Percentiles rank a stretch among this genome's conserved stretches.
These are phyloP conservation scores for Heliconius hermathena DNA, from an alignment of 1,140 invertebrate species.

Conservation along the genomic window DNA sequence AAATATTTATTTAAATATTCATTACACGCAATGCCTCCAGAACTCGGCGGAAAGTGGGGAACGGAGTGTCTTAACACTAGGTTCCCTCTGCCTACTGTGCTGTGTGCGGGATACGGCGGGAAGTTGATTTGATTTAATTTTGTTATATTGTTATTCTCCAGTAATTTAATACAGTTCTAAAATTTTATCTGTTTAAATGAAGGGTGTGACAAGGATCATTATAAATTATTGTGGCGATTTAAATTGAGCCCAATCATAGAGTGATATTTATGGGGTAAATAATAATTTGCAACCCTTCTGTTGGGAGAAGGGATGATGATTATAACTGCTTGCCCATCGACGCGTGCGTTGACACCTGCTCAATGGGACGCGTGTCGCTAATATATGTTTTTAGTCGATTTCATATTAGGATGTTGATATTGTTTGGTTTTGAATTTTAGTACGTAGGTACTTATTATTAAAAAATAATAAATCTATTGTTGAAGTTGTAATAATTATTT, in stretches of 20 bases:
- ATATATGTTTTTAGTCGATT: conserved; percentile 27
- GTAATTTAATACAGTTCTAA: neutral
- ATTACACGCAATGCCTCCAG: too few species aligned
- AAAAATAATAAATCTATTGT: neutral
- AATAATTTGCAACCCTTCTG: conserved; percentile 77
- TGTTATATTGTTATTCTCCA: neutral
- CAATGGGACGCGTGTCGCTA: conserved; percentile 26
- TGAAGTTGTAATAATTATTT: neutral
- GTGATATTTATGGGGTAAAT: conserved; percentile 72
- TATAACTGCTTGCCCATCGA: conserved; percentile 48
- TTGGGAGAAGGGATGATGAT: conserved; percentile 58
- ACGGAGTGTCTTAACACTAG: too few species aligned
- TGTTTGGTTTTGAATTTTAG: neutral
- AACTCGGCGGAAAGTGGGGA: too few species aligned
- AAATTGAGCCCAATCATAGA: conserved; percentile 62
- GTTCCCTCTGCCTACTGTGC: too few species aligned
- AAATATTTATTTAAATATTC: too few species aligned
- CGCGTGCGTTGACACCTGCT: conserved; percentile 66
- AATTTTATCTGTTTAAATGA: neutral
- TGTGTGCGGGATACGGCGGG: too few species aligned
- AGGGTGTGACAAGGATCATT: conserved; percentile 61
- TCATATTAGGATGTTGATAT: neutral
- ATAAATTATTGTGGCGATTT: conserved; percentile 73
- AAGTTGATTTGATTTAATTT: too few species aligned
- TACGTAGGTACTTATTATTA: neutral